These are phyloP conservation scores for Atherix ibis DNA, from an alignment of 2,888 invertebrate species.

Conservation along the genomic window DNA sequence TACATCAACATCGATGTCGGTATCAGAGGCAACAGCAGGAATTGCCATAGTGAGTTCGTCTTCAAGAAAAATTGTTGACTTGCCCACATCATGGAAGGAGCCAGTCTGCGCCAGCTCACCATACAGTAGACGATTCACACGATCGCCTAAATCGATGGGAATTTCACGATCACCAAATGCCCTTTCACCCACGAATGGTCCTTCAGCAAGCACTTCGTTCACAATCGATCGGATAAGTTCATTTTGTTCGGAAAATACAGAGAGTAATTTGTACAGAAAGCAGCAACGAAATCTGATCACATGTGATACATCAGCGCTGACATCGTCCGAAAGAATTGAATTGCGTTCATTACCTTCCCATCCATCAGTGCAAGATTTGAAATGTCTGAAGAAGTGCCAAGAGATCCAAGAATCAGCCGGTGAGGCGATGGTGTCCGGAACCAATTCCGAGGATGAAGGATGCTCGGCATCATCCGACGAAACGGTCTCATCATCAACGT, in stretches of 20 bases:
- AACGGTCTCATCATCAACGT: slow-evolving; percentile 32
- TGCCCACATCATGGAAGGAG: slow-evolving; percentile 16
- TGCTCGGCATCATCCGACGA: slow-evolving; percentile 35
- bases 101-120: slow-evolving; percentile 16
- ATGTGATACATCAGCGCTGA: slow-evolving; percentile 24
- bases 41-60: neutral
- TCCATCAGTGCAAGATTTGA: slow-evolving; percentile 23
- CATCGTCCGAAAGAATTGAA: slow-evolving; percentile 20
- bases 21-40: neutral
- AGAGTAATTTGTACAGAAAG: slow-evolving; percentile 8
- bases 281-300: slow-evolving; percentile 22
- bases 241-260: slow-evolving; percentile 4
- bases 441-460: slow-evolving; percentile 42
- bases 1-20: neutral
- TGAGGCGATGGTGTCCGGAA: slow-evolving; percentile 50
- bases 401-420: slow-evolving; percentile 47
- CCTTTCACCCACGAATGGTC: too few relatives aligned
- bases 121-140: slow-evolving; percentile 15
- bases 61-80: slow-evolving; percentile 13
- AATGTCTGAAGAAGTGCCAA: slow-evolving; percentile 27
- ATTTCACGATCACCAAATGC: slow-evolving; percentile 21
- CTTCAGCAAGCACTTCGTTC: neutral
- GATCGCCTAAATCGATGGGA: slow-evolving; percentile 14
- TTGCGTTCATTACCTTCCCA: slow-evolving; percentile 21
- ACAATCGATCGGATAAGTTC: slow-evolving; percentile 6